phyloP scores from a whole-genome alignment of 2,888 invertebrate species.

The Mythimna loreyi region DNA sequence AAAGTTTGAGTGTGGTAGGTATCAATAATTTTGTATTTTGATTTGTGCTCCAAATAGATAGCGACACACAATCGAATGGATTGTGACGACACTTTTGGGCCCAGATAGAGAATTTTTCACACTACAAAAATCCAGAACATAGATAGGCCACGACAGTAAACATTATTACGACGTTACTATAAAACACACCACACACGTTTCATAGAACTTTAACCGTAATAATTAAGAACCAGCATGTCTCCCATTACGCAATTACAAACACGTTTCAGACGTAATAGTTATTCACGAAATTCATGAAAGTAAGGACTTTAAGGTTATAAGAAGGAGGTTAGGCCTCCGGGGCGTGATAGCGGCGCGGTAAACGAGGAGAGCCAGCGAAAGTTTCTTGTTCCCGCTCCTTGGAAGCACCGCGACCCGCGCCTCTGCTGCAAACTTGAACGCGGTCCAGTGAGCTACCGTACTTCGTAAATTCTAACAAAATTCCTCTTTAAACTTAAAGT shows the following conservation, averaged over 20 bases:
- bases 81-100: not conserved
- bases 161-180: not conserved
- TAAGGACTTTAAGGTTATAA: slow-evolving; percentile 68
- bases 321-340: slow-evolving; percentile 80
- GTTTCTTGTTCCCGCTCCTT: slow-evolving; percentile 76
- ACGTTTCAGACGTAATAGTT: slow-evolving; percentile 43
- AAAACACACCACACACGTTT: not conserved
- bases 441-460: slow-evolving; percentile 70
- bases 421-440: slow-evolving; percentile 70
- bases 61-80: not conserved
- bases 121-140: not conserved
- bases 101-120: not conserved
- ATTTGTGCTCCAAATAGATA: no score
- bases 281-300: slow-evolving; percentile 55
- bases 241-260: slow-evolving; percentile 46
- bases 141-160: not conserved
- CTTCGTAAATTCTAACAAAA: slow-evolving; percentile 63
- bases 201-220: slow-evolving; percentile 10
- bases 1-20: no score
- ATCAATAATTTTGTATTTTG: no score
- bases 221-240: slow-evolving; percentile 10
- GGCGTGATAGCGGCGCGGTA: slow-evolving; percentile 77
- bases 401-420: slow-evolving; percentile 66
- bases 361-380: slow-evolving; percentile 80
- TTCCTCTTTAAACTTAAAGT: slow-evolving; percentile 44